Percentiles rank a stretch among this genome's conserved stretches.
Evolutionary conservation across 2,888 invertebrate genomes (phyloP).

Genomic region (Cephalotes varians): DNA sequence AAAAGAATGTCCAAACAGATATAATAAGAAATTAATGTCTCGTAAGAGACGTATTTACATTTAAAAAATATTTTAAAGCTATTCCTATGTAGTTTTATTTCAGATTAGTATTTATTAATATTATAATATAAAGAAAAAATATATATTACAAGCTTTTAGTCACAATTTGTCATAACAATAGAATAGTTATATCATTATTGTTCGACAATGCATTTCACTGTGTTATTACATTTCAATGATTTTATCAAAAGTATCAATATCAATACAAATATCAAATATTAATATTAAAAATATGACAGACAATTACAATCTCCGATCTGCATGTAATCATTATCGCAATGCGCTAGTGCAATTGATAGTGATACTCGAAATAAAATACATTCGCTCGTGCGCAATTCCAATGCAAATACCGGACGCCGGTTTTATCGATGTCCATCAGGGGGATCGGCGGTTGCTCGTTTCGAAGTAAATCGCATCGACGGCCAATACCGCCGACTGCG

Average conservation of each 20-base stretch:
- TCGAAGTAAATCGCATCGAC: conserved; percentile 43
- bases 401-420: conserved; percentile 4
- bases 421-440: conserved; percentile 35
- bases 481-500: conserved; percentile 23
- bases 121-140: background rate
- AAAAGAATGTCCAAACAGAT: background rate
- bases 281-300: background rate
- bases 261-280: background rate
- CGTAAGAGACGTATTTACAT: background rate
- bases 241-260: background rate
- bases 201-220: background rate
- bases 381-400: background rate
- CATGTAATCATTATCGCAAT: background rate
- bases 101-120: background rate
- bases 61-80: background rate
- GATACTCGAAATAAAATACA: conserved; percentile 9
- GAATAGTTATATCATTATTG: background rate
- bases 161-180: background rate
- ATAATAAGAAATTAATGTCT: background rate
- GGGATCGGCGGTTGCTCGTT: conserved; percentile 10
- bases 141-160: background rate
- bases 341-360: background rate
- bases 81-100: background rate
- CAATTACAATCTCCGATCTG: background rate
- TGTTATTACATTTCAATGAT: background rate